phyloP scores from a whole-genome alignment of 2,797 vertebrate species.

The Hybognathus amarus region DNA sequence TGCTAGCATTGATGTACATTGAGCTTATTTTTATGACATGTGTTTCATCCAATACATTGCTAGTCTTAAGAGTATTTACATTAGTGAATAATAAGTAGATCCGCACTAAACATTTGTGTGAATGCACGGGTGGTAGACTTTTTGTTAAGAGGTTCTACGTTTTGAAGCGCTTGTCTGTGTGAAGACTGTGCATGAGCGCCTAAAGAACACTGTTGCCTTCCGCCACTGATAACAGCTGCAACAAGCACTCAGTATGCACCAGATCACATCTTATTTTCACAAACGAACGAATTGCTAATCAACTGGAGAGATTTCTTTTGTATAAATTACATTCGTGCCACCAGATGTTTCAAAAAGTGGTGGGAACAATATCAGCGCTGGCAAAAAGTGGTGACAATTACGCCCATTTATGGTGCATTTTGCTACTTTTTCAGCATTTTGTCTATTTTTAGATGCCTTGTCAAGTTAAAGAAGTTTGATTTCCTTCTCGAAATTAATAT shows the following conservation, averaged over 20 bases:
- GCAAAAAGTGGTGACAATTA: not conserved
- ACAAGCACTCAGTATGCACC: not conserved
- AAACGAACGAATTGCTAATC: not conserved
- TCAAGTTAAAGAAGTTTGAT: not conserved
- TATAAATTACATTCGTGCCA: not conserved
- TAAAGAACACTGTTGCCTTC: not conserved
- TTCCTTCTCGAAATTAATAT: not conserved
- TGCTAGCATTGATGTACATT: too few relatives aligned
- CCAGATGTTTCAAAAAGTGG: not conserved
- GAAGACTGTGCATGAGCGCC: not conserved
- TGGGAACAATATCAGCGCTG: not conserved
- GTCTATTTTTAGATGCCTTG: not conserved
- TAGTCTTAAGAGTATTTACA: too few relatives aligned
- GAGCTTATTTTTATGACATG: too few relatives aligned
- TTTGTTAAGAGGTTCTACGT: not conserved
- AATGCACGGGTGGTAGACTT: not conserved
- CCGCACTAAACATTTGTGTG: too few relatives aligned
- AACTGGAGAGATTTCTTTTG: not conserved
- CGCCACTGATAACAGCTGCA: not conserved
- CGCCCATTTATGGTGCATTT: not conserved
- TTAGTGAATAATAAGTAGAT: too few relatives aligned
- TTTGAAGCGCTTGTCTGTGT: not conserved
- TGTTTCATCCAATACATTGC: too few relatives aligned
- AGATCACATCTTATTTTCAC: not conserved
- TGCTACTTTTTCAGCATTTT: not conserved